A percentile compares a stretch with the other conserved stretches of the same genome.
Conservation (phyloP, 1,140 invertebrate genomes). For the Drosophila kanapiae region DNA sequence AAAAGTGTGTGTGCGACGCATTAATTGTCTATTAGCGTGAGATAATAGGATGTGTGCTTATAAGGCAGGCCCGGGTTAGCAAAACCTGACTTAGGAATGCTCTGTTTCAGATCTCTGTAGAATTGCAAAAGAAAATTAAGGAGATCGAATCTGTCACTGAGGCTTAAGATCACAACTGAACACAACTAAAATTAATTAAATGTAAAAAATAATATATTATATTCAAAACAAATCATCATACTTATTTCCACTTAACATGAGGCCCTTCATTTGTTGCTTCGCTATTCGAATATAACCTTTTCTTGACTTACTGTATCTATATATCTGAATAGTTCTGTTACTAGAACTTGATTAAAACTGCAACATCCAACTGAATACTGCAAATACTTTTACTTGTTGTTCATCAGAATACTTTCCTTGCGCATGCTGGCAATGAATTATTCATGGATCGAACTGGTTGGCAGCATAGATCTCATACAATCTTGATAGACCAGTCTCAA, state of each 20-base stretch:
- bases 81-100: conserved; percentile 5
- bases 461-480: conserved; percentile 6
- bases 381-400: conserved; percentile 11
- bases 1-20: conserved; percentile 20
- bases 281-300: background rate
- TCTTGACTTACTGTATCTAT: background rate
- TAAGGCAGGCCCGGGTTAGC: background rate
- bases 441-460: conserved; percentile 17
- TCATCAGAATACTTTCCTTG: conserved; percentile 14
- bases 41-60: conserved; percentile 21
- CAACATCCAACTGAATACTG: background rate
- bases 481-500: conserved; percentile 27
- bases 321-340: background rate
- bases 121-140: background rate
- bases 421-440: conserved; percentile 22
- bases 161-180: background rate
- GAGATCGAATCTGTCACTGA: background rate
- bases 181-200: too few species aligned
- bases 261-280: background rate
- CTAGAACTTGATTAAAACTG: conserved; percentile 6
- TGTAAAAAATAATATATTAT: too few species aligned
- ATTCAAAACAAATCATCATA: too few species aligned
- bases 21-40: conserved; percentile 31
- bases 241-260: background rate
- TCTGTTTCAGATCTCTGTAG: background rate